Percentiles rank a stretch among this genome's conserved stretches.
These are phyloP conservation scores for Mastacembelus armatus DNA, from an alignment of 2,797 vertebrate genomes.

Conservation along the genomic window DNA sequence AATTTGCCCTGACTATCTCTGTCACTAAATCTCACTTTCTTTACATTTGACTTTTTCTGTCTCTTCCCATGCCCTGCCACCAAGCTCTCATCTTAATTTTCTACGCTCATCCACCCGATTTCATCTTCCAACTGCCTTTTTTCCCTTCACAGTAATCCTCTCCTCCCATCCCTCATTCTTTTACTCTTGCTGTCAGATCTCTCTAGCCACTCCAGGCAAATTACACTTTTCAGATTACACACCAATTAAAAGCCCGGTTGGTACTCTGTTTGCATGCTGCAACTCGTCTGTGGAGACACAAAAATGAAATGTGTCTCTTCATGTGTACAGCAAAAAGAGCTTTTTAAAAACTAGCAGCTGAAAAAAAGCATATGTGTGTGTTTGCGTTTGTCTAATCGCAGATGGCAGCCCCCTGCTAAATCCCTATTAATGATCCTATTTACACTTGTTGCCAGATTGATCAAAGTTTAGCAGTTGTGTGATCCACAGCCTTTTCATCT, in stretches of 20 bases:
- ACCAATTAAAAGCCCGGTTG: conserved; percentile 78
- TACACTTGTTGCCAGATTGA: conserved; percentile 83
- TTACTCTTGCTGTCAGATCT: conserved; percentile 72
- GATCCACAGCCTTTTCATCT: conserved; percentile 77
- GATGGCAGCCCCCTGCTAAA: conserved; percentile 76
- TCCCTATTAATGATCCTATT: conserved; percentile 84
- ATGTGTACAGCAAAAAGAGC: conserved; percentile 26
- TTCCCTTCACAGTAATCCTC: conserved; percentile 59
- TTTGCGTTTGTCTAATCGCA: conserved; percentile 73
- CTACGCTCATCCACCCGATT: conserved; percentile 35
- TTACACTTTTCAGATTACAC: conserved; percentile 75
- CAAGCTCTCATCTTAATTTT: conserved; percentile 46
- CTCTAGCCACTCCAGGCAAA: conserved; percentile 77
- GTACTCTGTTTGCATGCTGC: conserved; percentile 51
- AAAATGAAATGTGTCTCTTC: conserved; percentile 39
- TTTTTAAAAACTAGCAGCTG: conserved; percentile 46
- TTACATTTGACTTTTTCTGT: conserved; percentile 30
- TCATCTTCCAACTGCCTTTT: conserved; percentile 23
- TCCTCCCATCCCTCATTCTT: conserved; percentile 44
- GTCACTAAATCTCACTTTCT: conserved; percentile 29
- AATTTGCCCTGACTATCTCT: conserved; percentile 14
- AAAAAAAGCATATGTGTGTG: conserved; percentile 47
- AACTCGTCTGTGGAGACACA: conserved; percentile 48
- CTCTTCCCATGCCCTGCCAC: conserved; percentile 26
- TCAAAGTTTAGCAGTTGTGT: conserved; percentile 81